These are phyloP conservation scores for Symphodus melops DNA, from an alignment of 2,113 vertebrate genomes.

Conservation along the genomic window DNA sequence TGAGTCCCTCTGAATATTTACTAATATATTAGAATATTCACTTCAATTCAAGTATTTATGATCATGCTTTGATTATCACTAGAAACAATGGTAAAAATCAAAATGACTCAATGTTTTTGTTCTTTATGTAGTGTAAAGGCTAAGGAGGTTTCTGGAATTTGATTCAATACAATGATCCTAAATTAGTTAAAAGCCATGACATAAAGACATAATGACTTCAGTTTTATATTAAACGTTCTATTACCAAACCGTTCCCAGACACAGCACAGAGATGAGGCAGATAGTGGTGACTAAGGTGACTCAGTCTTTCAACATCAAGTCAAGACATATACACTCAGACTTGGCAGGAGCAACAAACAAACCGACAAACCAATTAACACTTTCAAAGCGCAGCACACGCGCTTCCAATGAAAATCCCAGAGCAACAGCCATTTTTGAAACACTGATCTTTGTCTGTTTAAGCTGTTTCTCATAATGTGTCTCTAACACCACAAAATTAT, in stretches of 20 bases:
- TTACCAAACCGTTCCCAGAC: constrained; percentile 18
- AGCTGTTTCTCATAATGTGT: constrained; percentile 32
- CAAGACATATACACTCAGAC: constrained; percentile 48
- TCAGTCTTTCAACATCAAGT: constrained; percentile 53
- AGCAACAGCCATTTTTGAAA: constrained; percentile 50
- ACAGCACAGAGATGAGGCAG: constrained; percentile 12
- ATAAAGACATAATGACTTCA: background rate
- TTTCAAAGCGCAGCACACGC: constrained; percentile 42
- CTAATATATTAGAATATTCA: too few relatives aligned
- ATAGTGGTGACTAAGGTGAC: constrained; percentile 46
- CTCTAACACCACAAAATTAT: constrained; percentile 39
- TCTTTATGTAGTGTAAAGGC: too few relatives aligned
- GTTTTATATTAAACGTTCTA: background rate
- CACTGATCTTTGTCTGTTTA: background rate
- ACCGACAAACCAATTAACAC: constrained; percentile 64
- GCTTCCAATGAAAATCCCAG: constrained; percentile 32
- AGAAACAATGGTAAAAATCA: too few relatives aligned
- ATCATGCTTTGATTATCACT: too few relatives aligned
- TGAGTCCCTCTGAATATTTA: too few relatives aligned
- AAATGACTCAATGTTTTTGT: too few relatives aligned
- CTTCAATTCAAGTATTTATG: too few relatives aligned
- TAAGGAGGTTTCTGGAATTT: too few relatives aligned
- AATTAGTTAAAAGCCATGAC: constrained; percentile 1
- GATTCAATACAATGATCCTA: background rate
- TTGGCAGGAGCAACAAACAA: constrained; percentile 49